Conservation (phyloP, 2,888 invertebrate species). For the Ecdyonurus torrentis region DNA sequence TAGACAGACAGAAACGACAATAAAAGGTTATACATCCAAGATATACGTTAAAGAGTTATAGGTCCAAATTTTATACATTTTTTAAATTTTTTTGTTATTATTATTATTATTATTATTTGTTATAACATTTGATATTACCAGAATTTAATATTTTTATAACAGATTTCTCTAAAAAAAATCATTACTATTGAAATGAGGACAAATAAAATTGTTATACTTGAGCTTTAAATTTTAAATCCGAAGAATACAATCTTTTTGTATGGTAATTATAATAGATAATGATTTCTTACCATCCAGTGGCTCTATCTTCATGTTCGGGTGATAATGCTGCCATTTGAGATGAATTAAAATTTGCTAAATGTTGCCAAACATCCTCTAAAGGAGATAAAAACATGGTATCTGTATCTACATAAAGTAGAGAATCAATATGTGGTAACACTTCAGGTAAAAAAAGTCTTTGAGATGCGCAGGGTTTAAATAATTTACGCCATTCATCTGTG, state of each 20-base stretch:
- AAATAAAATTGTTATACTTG: too few relatives aligned
- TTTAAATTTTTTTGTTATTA: too few relatives aligned
- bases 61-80: too few relatives aligned
- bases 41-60: too few relatives aligned
- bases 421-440: constrained; percentile 58
- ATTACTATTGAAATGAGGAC: too few relatives aligned
- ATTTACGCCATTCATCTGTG: constrained; percentile 62
- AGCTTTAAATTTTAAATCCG: too few relatives aligned
- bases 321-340: constrained; percentile 76
- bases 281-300: constrained; percentile 60
- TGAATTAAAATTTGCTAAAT: constrained; percentile 63
- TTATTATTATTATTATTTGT: too few relatives aligned
- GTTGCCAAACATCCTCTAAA: constrained; percentile 65
- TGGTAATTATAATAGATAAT: neutral
- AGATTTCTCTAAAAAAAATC: neutral
- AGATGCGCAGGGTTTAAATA: constrained; percentile 89
- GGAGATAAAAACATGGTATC: constrained; percentile 79
- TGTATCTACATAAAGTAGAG: constrained; percentile 82
- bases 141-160: neutral
- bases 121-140: neutral
- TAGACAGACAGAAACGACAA: too few relatives aligned
- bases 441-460: constrained; percentile 77
- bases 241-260: neutral
- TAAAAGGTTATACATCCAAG: too few relatives aligned
- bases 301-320: constrained; percentile 82